phyloP scores from a whole-genome alignment of 2,797 vertebrate species.

The Sebastes cheni region DNA sequence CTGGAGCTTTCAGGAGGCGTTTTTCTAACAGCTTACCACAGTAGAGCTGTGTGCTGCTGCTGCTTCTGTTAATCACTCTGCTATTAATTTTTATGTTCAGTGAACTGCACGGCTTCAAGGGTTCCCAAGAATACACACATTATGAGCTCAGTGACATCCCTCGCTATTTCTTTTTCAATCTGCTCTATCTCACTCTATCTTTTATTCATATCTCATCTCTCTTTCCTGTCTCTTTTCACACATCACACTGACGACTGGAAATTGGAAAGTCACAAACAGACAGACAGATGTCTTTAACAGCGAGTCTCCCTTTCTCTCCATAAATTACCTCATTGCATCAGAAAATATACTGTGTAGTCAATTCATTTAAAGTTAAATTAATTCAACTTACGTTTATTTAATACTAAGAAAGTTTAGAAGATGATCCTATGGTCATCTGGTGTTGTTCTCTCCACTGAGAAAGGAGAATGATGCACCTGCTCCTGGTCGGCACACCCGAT shows the following conservation, averaged over 20 bases:
- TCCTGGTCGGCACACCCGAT: neutral
- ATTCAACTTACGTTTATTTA: neutral
- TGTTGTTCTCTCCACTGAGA: neutral
- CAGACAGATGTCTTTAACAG: neutral
- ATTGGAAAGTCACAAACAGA: slow-evolving; percentile 3
- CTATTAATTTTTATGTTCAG: slow-evolving; percentile 22
- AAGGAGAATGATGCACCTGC: neutral
- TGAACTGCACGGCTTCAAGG: slow-evolving; percentile 20
- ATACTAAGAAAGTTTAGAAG: neutral
- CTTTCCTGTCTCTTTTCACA: neutral
- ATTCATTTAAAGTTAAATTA: neutral
- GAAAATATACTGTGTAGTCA: neutral
- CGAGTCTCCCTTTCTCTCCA: neutral
- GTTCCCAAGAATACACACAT: slow-evolving; percentile 20
- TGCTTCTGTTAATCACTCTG: slow-evolving; percentile 29
- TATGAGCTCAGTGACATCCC: neutral
- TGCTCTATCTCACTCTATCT: neutral
- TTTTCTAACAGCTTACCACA: neutral
- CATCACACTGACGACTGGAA: slow-evolving; percentile 1
- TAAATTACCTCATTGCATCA: neutral
- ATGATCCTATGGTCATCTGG: neutral
- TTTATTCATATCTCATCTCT: slow-evolving; percentile 19
- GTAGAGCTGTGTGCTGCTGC: neutral
- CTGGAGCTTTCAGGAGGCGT: neutral
- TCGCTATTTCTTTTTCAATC: slow-evolving; percentile 3